Evolutionary conservation across 2,797 vertebrate species (phyloP).

Genomic region (Etheostoma nigrum): DNA sequence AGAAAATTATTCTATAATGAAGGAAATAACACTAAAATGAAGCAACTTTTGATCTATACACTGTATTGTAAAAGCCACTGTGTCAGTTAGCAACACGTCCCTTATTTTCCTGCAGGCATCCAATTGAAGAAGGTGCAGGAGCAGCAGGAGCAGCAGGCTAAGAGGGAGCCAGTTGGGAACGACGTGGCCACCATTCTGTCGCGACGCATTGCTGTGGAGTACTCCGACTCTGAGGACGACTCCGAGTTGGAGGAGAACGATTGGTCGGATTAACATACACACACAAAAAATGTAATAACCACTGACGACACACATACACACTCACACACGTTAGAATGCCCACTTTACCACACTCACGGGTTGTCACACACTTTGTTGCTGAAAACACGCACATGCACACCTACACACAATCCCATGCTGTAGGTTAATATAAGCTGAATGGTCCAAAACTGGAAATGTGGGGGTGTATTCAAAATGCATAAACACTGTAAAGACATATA

Average conservation of each 20-base stretch:
- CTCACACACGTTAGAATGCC: constrained; percentile 50
- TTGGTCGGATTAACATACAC: constrained; percentile 92
- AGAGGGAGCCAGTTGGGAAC: constrained; percentile 93
- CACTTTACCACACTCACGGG: constrained; percentile 49
- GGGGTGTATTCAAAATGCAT: constrained; percentile 68
- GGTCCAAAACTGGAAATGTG: constrained; percentile 72
- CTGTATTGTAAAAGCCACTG: not conserved
- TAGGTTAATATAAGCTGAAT: constrained; percentile 70
- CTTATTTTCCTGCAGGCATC: constrained; percentile 85
- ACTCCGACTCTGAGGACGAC: constrained; percentile 97
- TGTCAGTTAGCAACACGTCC: not conserved
- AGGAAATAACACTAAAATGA: not conserved
- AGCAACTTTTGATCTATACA: not conserved
- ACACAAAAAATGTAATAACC: constrained; percentile 17
- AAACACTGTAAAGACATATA: constrained; percentile 66
- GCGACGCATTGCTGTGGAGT: constrained; percentile 95
- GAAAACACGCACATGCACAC: constrained; percentile 35
- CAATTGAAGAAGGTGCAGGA: constrained; percentile 99
- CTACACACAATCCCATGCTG: constrained; percentile 65
- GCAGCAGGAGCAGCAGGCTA: constrained; percentile 96
- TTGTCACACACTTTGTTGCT: constrained; percentile 48
- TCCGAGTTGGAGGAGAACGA: constrained; percentile 97
- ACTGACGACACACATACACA: constrained; percentile 42
- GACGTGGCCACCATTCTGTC: constrained; percentile 98
- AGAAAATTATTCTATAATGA: not conserved